These are phyloP conservation scores for Hippotragus niger DNA, from an alignment of 2,113 vertebrate genomes.

Conservation along the genomic window DNA sequence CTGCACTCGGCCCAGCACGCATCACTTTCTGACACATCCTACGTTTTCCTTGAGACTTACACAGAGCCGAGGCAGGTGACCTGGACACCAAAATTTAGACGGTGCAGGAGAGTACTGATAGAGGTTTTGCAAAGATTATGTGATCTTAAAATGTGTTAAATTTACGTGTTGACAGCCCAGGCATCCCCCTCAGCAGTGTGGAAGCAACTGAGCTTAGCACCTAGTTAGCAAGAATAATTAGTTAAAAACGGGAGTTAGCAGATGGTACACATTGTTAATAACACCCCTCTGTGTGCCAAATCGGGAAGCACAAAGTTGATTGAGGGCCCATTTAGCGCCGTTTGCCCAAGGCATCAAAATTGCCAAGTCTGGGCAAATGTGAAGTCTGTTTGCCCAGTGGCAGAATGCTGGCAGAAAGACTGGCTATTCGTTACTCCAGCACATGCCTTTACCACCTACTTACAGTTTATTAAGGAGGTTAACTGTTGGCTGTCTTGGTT, in stretches of 20 bases:
- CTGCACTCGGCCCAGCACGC: background rate
- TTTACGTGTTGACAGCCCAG: conserved; percentile 18
- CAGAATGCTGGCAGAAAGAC: background rate
- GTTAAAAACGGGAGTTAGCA: conserved; percentile 65
- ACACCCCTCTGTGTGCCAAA: conserved; percentile 52
- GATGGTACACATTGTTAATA: conserved; percentile 64
- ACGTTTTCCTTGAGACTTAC: background rate
- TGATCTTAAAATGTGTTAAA: conserved; percentile 46
- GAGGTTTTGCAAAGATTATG: conserved; percentile 17
- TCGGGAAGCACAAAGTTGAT: conserved; percentile 36
- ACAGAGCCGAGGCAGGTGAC: background rate
- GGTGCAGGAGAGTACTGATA: background rate
- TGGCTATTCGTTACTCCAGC: background rate
- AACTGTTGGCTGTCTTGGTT: background rate
- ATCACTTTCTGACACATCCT: background rate
- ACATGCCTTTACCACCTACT: background rate
- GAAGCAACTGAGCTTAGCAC: conserved; percentile 64
- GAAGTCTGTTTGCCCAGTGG: background rate
- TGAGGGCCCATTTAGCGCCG: conserved; percentile 15
- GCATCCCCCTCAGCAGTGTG: conserved; percentile 10
- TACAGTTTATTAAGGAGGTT: background rate
- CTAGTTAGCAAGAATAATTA: conserved; percentile 72
- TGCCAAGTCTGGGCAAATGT: conserved; percentile 20
- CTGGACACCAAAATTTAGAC: background rate
- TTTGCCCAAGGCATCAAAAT: conserved; percentile 41